Conservation (phyloP, 1,140 invertebrate species). For the Drosophila tani region DNA sequence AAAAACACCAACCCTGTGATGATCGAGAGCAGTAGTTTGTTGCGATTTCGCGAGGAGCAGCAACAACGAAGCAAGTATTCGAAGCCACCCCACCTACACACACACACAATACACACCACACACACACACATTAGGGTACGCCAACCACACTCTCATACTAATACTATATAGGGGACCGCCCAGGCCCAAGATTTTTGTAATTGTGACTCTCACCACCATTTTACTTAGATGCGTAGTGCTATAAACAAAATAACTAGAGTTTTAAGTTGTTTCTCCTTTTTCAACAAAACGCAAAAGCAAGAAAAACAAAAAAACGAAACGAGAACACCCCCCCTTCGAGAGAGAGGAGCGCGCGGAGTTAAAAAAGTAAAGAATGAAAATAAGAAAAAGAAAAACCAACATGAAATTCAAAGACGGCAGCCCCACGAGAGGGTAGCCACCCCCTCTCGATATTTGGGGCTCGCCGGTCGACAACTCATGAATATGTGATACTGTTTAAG, state of each 20-base stretch:
- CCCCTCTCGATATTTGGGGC: conserved; percentile 43
- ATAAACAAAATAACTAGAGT: conserved; percentile 74
- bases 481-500: conserved; percentile 84
- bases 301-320: conserved; percentile 37
- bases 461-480: conserved; percentile 80
- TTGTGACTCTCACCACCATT: conserved; percentile 83
- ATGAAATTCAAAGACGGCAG: conserved; percentile 80
- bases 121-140: conserved; percentile 58
- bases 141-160: conserved; percentile 66
- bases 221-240: conserved; percentile 82
- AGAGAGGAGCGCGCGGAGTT: conserved; percentile 18
- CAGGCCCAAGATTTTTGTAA: conserved; percentile 59
- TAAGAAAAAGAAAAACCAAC: conserved; percentile 60
- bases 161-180: conserved; percentile 49
- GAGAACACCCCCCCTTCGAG: conserved; percentile 3
- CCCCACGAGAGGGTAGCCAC: conserved; percentile 27
- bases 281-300: conserved; percentile 58
- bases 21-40: conserved; percentile 78
- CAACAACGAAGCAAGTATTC: conserved; percentile 82
- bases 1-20: conserved; percentile 57
- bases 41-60: conserved; percentile 62
- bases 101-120: conserved; percentile 43
- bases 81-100: conserved; percentile 82
- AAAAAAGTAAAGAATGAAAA: conserved; percentile 13
- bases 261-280: conserved; percentile 82